Base-by-base conservation (phyloP, 2,113 vertebrate species). In the Austrofundulus limnaeus region DNA sequence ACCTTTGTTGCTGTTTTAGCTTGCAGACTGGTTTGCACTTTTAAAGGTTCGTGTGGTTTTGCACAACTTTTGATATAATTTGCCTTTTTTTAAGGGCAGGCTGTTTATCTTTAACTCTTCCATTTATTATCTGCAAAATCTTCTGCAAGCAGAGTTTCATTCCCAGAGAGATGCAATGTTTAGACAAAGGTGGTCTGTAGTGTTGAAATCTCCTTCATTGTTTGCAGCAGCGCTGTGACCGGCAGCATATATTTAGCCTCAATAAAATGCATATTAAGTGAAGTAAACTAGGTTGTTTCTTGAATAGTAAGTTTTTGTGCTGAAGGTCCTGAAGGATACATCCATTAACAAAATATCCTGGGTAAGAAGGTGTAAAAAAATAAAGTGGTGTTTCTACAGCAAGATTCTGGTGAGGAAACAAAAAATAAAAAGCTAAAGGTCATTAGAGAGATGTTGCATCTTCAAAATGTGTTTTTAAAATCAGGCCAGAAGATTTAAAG, bases 161-260 rank as follows among this genome's bases (percentile, higher is more conserved):
- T 70, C 69, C 64, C 65, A 53, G 73, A 13, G 39, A 48, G 65
- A 28, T 52, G 9, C 39, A 28, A 23, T 65, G 56, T 66, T 77
- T 65, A 67, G 52, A 75, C 71, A 65, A 80, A 77, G 51, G 49
- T 69, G 49, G 59, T 69, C 53, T 49, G 46, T 61, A 46, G 49
- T 50, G 51, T 48, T 52, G 10, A 60, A 75, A 77, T 77, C 50
- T 21, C 66, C 77, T 66, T 63, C 56, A 70, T 80, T 59, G 66
- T 62, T 34, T 51, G 80, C 63, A 66, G 25, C 13, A 37, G 56
- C n/a, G 2, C 45, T 42, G 21, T 60, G 61, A 70, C 72, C 67
- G 66, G 67, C 60, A 74, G 78, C 70, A 69, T 47, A 70, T 25
- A 66, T 76, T 81, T 71, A 83, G 52, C 63, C 66, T 20, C 70